phyloP scores from a whole-genome alignment of 1,140 invertebrate genomes.

The Dendroctonus valens region DNA sequence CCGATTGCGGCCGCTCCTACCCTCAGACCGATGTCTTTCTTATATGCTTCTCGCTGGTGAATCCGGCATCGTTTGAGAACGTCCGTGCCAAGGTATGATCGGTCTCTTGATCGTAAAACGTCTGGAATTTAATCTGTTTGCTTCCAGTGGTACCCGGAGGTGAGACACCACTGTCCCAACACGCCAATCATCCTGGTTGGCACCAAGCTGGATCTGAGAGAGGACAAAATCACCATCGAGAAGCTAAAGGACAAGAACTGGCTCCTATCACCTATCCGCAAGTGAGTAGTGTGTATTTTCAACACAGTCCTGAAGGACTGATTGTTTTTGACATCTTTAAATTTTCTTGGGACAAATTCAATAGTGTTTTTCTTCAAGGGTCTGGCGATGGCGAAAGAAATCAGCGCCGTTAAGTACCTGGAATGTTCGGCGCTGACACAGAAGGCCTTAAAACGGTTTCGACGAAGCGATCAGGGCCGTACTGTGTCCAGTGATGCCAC shows the following conservation, averaged over 20 bases:
- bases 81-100: constrained; percentile 74
- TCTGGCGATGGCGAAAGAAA: constrained; percentile 98
- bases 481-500: constrained; percentile 83
- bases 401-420: constrained; percentile 94
- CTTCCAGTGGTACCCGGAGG: constrained; percentile 84
- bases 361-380: constrained; percentile 62
- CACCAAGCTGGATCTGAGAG: constrained; percentile 90
- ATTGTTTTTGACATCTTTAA: too few species aligned
- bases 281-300: too few species aligned
- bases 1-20: constrained; percentile 90
- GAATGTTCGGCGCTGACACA: constrained; percentile 97
- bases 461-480: constrained; percentile 99
- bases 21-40: constrained; percentile 98
- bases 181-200: constrained; percentile 89
- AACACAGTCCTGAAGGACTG: too few species aligned
- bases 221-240: constrained; percentile 97
- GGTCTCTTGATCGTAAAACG: not conserved
- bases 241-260: constrained; percentile 97
- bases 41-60: constrained; percentile 97
- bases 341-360: not conserved
- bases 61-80: constrained; percentile 99
- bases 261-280: constrained; percentile 96
- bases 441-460: constrained; percentile 99
- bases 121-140: not conserved
- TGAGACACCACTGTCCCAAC: constrained; percentile 84